A percentile compares a stretch with the other conserved stretches of the same genome.
phyloP scores from a whole-genome alignment of 2,797 vertebrate species.

The Myotis pilosus region DNA sequence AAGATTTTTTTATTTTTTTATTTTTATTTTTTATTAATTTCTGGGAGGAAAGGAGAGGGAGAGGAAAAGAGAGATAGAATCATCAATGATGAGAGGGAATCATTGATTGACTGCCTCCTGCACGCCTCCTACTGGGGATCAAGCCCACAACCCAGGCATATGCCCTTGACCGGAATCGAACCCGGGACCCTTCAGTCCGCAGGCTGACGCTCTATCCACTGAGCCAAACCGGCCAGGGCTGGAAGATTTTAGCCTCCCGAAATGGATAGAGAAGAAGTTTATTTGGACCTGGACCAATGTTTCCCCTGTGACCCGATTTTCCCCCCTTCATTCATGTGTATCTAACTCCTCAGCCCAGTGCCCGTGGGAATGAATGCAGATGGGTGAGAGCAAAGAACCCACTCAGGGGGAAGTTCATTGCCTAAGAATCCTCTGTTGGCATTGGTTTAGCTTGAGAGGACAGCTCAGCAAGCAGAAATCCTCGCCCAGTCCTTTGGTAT shows the following conservation, averaged over 20 bases:
- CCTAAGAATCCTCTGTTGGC: background rate
- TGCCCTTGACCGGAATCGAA: no score
- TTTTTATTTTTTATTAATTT: no score
- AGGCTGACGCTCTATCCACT: no score
- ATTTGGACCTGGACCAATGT: background rate
- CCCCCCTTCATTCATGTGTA: background rate
- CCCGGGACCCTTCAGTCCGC: no score
- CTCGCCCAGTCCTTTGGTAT: background rate
- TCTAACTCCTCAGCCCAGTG: background rate
- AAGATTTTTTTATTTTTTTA: background rate
- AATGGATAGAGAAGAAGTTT: background rate
- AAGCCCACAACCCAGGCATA: no score
- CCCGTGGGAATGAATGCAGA: background rate
- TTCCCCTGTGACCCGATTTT: background rate
- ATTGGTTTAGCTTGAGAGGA: background rate
- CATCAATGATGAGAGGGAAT: no score
- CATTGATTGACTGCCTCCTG: no score
- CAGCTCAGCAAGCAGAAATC: constrained; percentile 12
- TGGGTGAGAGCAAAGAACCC: background rate
- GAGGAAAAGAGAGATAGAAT: no score
- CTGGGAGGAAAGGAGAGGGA: no score
- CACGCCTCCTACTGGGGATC: no score
- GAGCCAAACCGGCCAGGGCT: no score
- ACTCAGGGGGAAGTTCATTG: constrained; percentile 39
- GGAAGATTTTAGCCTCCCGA: background rate